A percentile compares a stretch with the other conserved stretches of the same genome.
Conservation (phyloP, 2,888 invertebrate genomes). For the Mesorhabditis sp. region DNA sequence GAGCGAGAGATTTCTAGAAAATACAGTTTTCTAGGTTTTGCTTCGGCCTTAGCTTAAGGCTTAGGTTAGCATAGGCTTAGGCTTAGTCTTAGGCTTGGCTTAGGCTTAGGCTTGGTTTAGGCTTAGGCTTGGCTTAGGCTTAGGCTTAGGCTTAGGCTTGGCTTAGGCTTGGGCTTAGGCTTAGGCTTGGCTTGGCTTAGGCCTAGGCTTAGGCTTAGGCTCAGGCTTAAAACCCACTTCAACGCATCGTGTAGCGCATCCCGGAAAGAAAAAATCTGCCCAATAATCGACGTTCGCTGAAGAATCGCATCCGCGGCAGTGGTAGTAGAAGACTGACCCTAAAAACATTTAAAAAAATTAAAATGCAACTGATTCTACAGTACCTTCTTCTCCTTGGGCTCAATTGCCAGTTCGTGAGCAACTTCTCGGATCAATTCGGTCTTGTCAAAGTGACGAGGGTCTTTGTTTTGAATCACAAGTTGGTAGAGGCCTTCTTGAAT, state of each 20-base stretch:
- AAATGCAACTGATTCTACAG: too few relatives aligned
- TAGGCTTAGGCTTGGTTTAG: too few relatives aligned
- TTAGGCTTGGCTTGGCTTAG: neutral
- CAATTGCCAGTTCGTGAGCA: slow-evolving; percentile 61
- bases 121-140: too few relatives aligned
- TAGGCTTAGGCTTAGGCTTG: too few relatives aligned
- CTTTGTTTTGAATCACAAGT: slow-evolving; percentile 81
- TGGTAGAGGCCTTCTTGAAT: slow-evolving; percentile 76
- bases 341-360: neutral
- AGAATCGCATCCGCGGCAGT: slow-evolving; percentile 67
- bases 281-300: slow-evolving; percentile 94
- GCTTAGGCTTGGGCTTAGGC: too few relatives aligned
- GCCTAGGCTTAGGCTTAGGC: slow-evolving; percentile 8
- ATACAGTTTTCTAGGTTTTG: too few relatives aligned
- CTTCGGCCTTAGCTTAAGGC: neutral
- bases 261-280: slow-evolving; percentile 91
- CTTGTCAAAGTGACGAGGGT: slow-evolving; percentile 95
- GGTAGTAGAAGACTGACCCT: slow-evolving; percentile 12
- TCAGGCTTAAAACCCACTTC: slow-evolving; percentile 60
- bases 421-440: slow-evolving; percentile 97
- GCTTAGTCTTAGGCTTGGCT: too few relatives aligned
- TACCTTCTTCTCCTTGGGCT: slow-evolving; percentile 32
- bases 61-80: neutral
- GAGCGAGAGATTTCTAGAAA: too few relatives aligned
- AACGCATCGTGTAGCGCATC: slow-evolving; percentile 88